Percentiles rank a stretch among this genome's conserved stretches.
phyloP scores from a whole-genome alignment of 2,888 invertebrate genomes.

The Spilarctia lutea region DNA sequence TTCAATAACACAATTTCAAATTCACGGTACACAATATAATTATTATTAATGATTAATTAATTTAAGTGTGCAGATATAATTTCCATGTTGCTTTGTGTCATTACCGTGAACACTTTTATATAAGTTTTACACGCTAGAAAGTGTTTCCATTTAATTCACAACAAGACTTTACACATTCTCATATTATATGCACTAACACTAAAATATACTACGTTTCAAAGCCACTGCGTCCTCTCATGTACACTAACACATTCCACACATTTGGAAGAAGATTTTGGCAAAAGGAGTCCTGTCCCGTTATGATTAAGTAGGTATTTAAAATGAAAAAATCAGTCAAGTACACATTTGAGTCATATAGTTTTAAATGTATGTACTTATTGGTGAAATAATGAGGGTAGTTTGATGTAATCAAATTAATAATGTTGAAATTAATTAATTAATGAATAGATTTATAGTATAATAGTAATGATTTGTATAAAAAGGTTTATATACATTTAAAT shows the following conservation, averaged over 20 bases:
- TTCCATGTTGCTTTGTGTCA: neutral
- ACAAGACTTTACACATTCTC: conserved; percentile 14
- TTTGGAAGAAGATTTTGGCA: conserved; percentile 74
- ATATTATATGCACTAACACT: conserved; percentile 5
- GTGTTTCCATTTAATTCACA: conserved; percentile 9
- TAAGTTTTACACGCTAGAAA: neutral
- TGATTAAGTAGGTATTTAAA: conserved; percentile 32
- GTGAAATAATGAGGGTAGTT: conserved; percentile 1
- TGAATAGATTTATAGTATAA: neutral
- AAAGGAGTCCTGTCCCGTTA: conserved; percentile 64
- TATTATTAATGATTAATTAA: neutral
- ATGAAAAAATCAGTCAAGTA: conserved; percentile 57
- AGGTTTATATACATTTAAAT: neutral
- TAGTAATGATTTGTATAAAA: neutral
- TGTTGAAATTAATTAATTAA: conserved; percentile 15
- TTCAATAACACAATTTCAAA: neutral
- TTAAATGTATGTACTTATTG: conserved; percentile 10
- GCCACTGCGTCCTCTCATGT: conserved; percentile 27
- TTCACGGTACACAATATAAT: neutral
- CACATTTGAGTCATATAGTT: conserved; percentile 46
- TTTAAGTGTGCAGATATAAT: neutral
- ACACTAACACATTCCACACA: conserved; percentile 27
- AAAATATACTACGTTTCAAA: conserved; percentile 22
- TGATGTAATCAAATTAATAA: conserved; percentile 5
- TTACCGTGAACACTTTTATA: neutral